phyloP scores from a whole-genome alignment of 1,140 invertebrate species.

The Aphaenogaster floridana region DNA sequence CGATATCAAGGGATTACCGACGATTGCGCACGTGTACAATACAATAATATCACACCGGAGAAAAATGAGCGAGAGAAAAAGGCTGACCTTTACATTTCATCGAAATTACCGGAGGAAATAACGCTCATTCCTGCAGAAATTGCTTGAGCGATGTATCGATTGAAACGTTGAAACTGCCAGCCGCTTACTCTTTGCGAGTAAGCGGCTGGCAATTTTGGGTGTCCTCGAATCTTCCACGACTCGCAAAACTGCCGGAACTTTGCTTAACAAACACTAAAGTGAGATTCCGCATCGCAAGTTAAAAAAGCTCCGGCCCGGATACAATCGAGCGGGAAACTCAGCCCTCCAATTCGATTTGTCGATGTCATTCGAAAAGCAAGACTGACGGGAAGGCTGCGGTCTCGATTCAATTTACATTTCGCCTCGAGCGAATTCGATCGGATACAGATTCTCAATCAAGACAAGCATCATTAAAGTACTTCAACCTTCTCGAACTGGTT shows the following conservation, averaged over 20 bases:
- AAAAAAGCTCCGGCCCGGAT: neutral
- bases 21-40: constrained; percentile 1
- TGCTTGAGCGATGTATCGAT: neutral
- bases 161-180: neutral
- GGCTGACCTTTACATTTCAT: neutral
- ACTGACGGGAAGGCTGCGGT: neutral
- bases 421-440: neutral
- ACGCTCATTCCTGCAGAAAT: neutral
- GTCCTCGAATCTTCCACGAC: neutral
- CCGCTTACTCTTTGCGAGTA: neutral
- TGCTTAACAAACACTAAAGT: neutral
- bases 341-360: neutral
- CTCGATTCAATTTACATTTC: constrained; percentile 13
- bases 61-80: constrained; percentile 21
- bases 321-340: neutral
- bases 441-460: neutral
- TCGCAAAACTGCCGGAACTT: neutral
- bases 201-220: no score
- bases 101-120: neutral
- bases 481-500: constrained; percentile 18
- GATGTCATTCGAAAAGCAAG: neutral
- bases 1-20: neutral
- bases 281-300: neutral
- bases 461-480: constrained; percentile 31
- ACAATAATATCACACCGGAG: neutral